Base-by-base conservation (phyloP, 2,888 invertebrate species). In the Volucella inflata region DNA sequence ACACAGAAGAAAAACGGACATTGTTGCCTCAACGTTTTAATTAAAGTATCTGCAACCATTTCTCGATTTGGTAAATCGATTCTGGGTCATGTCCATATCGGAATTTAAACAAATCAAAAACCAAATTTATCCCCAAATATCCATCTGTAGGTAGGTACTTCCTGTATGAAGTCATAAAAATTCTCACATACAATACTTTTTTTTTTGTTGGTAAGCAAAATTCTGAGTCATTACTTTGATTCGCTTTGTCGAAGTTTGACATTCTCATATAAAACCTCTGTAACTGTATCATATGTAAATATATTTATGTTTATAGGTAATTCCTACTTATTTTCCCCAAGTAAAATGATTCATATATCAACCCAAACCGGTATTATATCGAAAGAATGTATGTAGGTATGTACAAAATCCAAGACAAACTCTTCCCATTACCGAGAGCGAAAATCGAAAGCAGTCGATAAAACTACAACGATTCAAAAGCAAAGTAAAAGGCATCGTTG, bases 91-190 rank as follows among this genome's bases (percentile, higher is more conserved):
- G 21, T 38, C 2, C 9, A 38, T 9, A 55, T 55, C 53, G n/a
- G 3, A 10, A 21, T 8, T 2, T 21, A 9, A 51, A 10, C 10
- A 17, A 11, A 9, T 50, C n/a, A 30, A 53, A 36, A 36, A 8
- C 12, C 30, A 53, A 17, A 14, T 40, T 59, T 17, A 59, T 46
- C n/a, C 60, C 60, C 30, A 2, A 62, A 42, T 17, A 17, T 44
- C 42, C 42, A 2, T 14, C 21, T 8, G 6, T 17, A n/a, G n/a
- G n/a, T n/a, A n/a, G n/a, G n/a, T n/a, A 59, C 21, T 60, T 60
- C 59, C 59, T 60, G 42, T 21, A 46, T 46, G 44, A 62, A 62
- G 60, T 30, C 60, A 46, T 62, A 17, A 44, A 62, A 30, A 30
- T 46, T 62, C 21, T 1, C 17, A 17, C n/a, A 17, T 30, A 21